Evolutionary conservation across 2,888 invertebrate species (phyloP), one percentile per base, ranked within the genome.

Genomic region (Coelopa pilipes): DNA sequence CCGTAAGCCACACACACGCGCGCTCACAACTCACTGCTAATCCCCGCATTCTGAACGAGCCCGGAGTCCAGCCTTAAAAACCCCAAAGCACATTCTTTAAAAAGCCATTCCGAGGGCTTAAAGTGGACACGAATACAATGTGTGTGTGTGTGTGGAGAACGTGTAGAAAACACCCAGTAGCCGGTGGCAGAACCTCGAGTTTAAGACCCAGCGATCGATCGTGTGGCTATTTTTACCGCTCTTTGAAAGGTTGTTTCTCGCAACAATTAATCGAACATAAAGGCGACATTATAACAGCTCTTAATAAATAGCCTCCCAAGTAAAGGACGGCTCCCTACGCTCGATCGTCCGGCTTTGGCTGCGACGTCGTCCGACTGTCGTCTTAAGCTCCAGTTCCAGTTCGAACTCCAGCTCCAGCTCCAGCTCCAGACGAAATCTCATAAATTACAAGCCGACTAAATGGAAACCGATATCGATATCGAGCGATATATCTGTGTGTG

Each of bases 401-500:
- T 53, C n/a, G 60, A 11, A 34, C 60, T 24, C 19, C 57, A 57
- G 19, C 53, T 53, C 10, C 53, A 15, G 53, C 60, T 24, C 19
- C 57, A 57, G 19, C 53, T 53, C 10, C 53, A 15, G 53, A n/a
- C 53, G 34, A 34, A 53, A 24, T 13, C 50, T 50, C 66, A 66
- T 66, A 66, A 66, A 66, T 66, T 66, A 66, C 21, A 66, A 66
- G 19, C 19, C 66, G 50, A 66, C 66, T 66, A 49, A 66, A 66
- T 66, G 49, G 50, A 47, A 49, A 50, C 50, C 66, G 66, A 66
- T 66, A 66, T 66, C 50, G 50, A 46, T 65, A 65, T n/a, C 65
- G 46, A 47, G 34, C 34, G 34, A 34, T 34, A 34, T 34, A 2
- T 34, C 4, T 34, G 2, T 2, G 34, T 34, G 7, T 34, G 34